These are phyloP conservation scores for Osmerus mordax DNA, from an alignment of 2,113 vertebrate species.

Conservation along the genomic window DNA sequence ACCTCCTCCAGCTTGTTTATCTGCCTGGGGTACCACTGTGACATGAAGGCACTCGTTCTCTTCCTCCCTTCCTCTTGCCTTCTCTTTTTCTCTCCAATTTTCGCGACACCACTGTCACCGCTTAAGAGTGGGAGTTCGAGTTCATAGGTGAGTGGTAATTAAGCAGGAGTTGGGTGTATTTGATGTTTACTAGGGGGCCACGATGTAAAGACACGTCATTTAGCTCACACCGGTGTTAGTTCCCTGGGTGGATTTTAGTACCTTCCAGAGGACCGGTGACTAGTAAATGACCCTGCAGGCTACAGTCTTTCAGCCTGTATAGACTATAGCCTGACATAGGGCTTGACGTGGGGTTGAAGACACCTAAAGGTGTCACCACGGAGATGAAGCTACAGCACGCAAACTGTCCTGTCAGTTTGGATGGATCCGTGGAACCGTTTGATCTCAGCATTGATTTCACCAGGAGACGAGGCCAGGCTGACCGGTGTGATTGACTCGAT, in stretches of 20 bases:
- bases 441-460: conserved; percentile 5
- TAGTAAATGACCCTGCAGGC: background rate
- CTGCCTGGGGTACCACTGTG: conserved; percentile 58
- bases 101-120: conserved; percentile 47
- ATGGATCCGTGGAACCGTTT: no score
- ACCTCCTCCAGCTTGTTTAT: conserved; percentile 69
- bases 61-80: conserved; percentile 26
- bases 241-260: conserved; percentile 49
- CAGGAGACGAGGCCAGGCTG: background rate
- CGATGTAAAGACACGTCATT: conserved; percentile 56
- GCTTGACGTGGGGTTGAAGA: background rate
- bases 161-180: conserved; percentile 52
- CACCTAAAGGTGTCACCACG: no score
- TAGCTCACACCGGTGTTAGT: conserved; percentile 52
- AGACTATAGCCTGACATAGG: background rate
- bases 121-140: background rate
- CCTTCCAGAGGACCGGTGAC: conserved; percentile 37
- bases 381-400: no score
- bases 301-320: background rate
- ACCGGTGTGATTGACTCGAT: conserved; percentile 27
- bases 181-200: conserved; percentile 42
- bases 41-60: conserved; percentile 60
- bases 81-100: conserved; percentile 25
- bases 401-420: no score
- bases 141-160: conserved; percentile 60